Conservation (phyloP, 2,888 invertebrate genomes). For the Leucozona laternaria region DNA sequence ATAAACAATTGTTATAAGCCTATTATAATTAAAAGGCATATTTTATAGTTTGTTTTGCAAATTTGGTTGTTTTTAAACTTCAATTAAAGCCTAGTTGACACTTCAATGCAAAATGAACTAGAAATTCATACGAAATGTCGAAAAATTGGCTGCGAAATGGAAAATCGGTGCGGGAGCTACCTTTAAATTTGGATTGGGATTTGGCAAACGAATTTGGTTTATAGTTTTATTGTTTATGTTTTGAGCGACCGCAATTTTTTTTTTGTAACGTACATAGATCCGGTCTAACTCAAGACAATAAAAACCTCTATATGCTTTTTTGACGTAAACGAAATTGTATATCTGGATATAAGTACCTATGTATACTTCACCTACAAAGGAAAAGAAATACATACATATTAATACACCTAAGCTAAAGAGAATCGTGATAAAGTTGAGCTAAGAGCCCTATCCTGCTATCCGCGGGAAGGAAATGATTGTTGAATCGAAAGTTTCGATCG, state of each 20-base stretch:
- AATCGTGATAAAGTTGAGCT: too few relatives aligned
- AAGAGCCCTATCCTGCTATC: too few relatives aligned
- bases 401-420: too few relatives aligned
- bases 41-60: not conserved
- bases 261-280: not conserved
- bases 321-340: not conserved
- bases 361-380: too few relatives aligned
- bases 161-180: not conserved
- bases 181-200: not conserved
- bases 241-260: not conserved
- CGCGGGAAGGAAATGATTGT: too few relatives aligned
- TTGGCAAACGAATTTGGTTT: slow-evolving; percentile 12
- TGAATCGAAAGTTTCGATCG: too few relatives aligned
- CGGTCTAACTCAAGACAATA: not conserved
- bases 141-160: slow-evolving; percentile 1
- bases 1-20: slow-evolving; percentile 4
- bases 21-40: not conserved
- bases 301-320: not conserved
- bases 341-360: too few relatives aligned
- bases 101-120: not conserved
- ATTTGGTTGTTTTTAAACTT: not conserved
- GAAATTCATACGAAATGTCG: not conserved
- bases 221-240: not conserved
- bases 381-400: too few relatives aligned
- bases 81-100: not conserved